Evolutionary conservation across 2,113 vertebrate species (phyloP).

Genomic region (Meriones unguiculatus): DNA sequence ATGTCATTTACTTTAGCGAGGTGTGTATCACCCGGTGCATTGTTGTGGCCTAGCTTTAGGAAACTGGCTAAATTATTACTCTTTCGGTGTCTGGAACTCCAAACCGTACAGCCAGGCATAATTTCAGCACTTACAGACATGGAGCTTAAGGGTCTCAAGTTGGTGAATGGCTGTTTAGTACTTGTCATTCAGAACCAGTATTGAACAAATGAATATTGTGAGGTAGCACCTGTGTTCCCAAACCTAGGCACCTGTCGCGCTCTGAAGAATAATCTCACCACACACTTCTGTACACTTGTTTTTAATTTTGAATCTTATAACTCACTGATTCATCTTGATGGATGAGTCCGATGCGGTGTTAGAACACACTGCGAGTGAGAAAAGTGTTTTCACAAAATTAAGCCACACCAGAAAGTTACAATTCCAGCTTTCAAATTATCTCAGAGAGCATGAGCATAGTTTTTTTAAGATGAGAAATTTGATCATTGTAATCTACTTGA

Average conservation of each 20-base stretch:
- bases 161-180: background rate
- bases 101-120: background rate
- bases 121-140: background rate
- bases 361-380: background rate
- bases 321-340: background rate
- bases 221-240: background rate
- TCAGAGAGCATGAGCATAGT: background rate
- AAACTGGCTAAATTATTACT: background rate
- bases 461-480: conserved; percentile 21
- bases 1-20: background rate
- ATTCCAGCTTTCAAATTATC: background rate
- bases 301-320: conserved; percentile 22
- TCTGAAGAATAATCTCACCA: background rate
- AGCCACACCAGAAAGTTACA: conserved; percentile 1
- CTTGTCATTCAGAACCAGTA: background rate
- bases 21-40: background rate
- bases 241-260: background rate
- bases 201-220: background rate
- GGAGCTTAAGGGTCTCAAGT: background rate
- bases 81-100: background rate
- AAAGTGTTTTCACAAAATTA: conserved; percentile 26
- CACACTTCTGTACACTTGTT: background rate
- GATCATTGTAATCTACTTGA: conserved; percentile 3
- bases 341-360: background rate
- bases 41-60: background rate